A percentile compares a stretch with the other conserved stretches of the same genome.
phyloP scores from a whole-genome alignment of 2,113 vertebrate genomes.

The Gadus chalcogrammus region DNA sequence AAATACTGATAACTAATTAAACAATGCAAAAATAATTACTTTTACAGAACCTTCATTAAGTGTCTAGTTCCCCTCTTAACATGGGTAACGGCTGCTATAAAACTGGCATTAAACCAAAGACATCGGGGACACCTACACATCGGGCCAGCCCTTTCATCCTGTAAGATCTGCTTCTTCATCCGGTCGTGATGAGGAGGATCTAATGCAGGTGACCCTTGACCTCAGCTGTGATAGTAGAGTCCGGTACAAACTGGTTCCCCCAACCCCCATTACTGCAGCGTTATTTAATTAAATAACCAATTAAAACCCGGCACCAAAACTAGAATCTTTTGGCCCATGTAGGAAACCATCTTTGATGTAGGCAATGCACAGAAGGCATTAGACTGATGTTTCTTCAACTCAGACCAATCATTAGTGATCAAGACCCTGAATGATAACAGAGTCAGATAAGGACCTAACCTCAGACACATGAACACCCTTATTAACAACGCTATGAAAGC shows the following conservation, averaged over 20 bases:
- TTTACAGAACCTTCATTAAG: background rate
- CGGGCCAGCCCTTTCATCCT: conserved; percentile 73
- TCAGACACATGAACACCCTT: background rate
- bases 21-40: background rate
- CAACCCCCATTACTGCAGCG: conserved; percentile 75
- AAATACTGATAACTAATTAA: no score
- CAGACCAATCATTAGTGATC: background rate
- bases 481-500: no score
- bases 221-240: conserved; percentile 66
- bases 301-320: conserved; percentile 70
- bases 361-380: conserved; percentile 37
- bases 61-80: conserved; percentile 66
- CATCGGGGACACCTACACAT: conserved; percentile 26
- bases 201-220: conserved; percentile 74
- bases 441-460: background rate
- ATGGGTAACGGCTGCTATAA: conserved; percentile 77
- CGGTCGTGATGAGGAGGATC: conserved; percentile 71
- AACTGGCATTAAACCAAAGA: conserved; percentile 70
- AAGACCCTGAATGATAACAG: background rate
- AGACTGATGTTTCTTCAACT: conserved; percentile 12
- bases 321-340: conserved; percentile 61
- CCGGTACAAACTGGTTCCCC: conserved; percentile 72
- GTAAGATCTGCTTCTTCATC: conserved; percentile 84
- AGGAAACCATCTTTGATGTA: conserved; percentile 58
- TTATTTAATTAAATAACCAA: conserved; percentile 79